These are phyloP conservation scores for Pseudomugil gertrudae DNA, from an alignment of 2,797 vertebrate species.

Conservation along the genomic window DNA sequence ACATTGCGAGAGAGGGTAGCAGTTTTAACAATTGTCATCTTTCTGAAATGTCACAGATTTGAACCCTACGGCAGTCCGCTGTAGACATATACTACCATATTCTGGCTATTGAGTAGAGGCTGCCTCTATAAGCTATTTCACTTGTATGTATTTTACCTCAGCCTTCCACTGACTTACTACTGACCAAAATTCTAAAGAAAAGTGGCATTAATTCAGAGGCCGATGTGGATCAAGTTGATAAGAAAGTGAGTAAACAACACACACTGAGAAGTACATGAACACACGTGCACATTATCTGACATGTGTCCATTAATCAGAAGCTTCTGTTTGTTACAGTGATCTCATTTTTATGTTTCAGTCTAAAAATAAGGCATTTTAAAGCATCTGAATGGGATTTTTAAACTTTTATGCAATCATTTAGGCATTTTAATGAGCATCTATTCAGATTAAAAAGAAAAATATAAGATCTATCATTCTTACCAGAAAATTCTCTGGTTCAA, in stretches of 20 bases:
- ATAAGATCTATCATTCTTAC: too few species aligned
- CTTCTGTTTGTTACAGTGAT: not conserved
- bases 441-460: not conserved
- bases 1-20: slow-evolving; percentile 16
- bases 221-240: not conserved
- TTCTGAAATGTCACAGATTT: slow-evolving; percentile 46
- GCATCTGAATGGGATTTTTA: not conserved
- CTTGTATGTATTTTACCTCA: slow-evolving; percentile 17
- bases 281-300: not conserved
- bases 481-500: too few species aligned
- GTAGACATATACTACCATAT: not conserved
- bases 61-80: slow-evolving; percentile 21
- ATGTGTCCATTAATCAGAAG: too few species aligned
- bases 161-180: not conserved
- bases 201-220: not conserved
- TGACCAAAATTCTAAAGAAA: not conserved
- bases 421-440: not conserved
- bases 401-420: not conserved
- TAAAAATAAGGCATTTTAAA: too few species aligned
- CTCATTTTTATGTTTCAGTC: too few species aligned
- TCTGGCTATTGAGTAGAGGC: not conserved
- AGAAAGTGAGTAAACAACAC: too few species aligned
- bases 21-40: slow-evolving; percentile 26
- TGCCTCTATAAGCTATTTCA: not conserved
- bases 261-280: not conserved